Base-by-base conservation (phyloP, 1,140 invertebrate species). In the Caenorhabditis latens region DNA sequence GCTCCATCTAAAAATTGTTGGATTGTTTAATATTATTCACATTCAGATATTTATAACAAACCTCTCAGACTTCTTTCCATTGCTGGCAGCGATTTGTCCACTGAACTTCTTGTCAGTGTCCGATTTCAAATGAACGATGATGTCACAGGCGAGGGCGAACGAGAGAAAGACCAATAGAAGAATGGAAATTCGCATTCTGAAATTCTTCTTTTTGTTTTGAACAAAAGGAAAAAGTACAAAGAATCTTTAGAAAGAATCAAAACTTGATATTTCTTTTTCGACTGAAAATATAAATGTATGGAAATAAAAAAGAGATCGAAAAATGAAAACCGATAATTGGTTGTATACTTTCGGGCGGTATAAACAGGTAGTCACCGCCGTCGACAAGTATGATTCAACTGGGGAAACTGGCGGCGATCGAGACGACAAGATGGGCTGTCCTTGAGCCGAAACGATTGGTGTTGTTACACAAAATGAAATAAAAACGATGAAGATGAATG, bases 71-170 rank as follows among this genome's bases (percentile, higher is more conserved):
- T 92, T 91, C 83, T 92, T 87, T 58, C 91, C 91, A 87, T 90
- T 92, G 55, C 90, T 91, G 4, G 91, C 83, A 8, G 53, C 63
- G 32, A 91, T 90, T 83, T 92, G 91, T 48, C 90, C 90, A 48
- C 87, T 48, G 87, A 92, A 91, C 50, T 90, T 90, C 67, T 89
- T 91, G 65, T 88, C 88, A 16, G 90, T 91, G 42, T 88, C 83
- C 11, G 90, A 91, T 84, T 91, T 92, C 40, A 91, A 88, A 58
- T 91, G 91, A 48, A 91, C 89, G n/a, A 91, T 91, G 58, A 91
- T 92, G 75, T 91, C 87, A 85, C 90, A 91, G 19, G 88, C 90
- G 9, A 86, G 32, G n/a, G 84, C 50, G 53, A 82, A 55, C 21
- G 75, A 65, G 1, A 90, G 19, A 55, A 90, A 57, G 14, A 84